A percentile compares a stretch with the other conserved stretches of the same genome.
Conservation (phyloP, 1,140 invertebrate species). For the Sitobion miscanthi region DNA sequence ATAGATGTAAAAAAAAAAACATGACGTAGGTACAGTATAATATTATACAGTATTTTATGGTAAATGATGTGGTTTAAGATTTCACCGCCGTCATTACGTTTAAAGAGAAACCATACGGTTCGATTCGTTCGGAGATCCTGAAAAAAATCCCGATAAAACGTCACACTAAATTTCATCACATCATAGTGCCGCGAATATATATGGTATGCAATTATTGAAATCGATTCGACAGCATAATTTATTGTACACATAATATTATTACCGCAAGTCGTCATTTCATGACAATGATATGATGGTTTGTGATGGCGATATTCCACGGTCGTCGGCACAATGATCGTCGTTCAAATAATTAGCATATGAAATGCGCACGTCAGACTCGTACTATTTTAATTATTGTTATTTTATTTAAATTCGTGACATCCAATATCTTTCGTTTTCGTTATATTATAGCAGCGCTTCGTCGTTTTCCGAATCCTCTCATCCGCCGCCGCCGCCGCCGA, state of each 20-base stretch:
- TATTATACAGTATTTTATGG: not conserved
- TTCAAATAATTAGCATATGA: conserved; percentile 42
- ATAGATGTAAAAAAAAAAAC: not conserved
- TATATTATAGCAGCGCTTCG: not conserved
- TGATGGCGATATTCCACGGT: not conserved
- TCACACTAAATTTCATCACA: not conserved
- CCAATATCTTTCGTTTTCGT: conserved; percentile 41
- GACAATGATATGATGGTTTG: not conserved
- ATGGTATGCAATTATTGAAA: not conserved
- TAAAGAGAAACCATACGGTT: not conserved
- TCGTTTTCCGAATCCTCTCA: not conserved
- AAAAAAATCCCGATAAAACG: not conserved
- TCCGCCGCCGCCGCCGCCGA: not conserved
- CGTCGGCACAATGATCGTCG: not conserved
- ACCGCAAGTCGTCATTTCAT: not conserved
- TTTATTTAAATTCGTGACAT: conserved; percentile 51
- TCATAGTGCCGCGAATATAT: not conserved
- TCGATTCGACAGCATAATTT: not conserved
- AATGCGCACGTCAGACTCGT: not conserved
- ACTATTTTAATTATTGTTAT: conserved; percentile 40
- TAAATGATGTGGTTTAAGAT: not conserved
- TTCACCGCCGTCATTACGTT: not conserved
- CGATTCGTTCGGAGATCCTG: not conserved
- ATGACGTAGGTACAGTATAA: not conserved
- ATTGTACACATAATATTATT: not conserved